These are phyloP conservation scores for Calidris pygmaea DNA, from an alignment of 2,113 vertebrate genomes.

Conservation along the genomic window DNA sequence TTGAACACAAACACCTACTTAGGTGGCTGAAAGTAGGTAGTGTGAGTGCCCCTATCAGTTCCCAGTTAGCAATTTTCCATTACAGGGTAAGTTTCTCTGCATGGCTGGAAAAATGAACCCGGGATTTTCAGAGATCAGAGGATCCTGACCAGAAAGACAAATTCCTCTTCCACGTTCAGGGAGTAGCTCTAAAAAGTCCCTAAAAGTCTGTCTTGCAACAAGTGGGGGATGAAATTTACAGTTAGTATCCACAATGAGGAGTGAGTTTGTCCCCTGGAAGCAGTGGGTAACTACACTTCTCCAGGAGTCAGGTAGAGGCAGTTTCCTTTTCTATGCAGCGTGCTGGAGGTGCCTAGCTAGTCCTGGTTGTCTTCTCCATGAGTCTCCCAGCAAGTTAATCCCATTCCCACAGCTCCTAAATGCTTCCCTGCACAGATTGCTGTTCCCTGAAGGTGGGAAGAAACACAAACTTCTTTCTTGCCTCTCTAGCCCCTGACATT, in stretches of 20 bases:
- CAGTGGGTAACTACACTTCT: not conserved
- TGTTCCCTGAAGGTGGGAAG: not conserved
- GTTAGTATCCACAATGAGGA: rapidly evolving
- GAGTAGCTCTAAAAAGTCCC: not conserved
- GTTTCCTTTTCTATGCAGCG: not conserved
- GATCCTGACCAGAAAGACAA: not conserved
- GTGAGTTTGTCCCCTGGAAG: not conserved
- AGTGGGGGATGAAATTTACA: not conserved
- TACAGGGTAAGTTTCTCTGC: not conserved
- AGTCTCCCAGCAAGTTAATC: not conserved
- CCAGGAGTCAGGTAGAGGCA: not conserved
- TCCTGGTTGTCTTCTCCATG: not conserved
- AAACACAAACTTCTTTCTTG: not conserved
- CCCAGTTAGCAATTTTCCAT: not conserved
- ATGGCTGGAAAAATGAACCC: not conserved
- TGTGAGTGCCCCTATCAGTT: not conserved
- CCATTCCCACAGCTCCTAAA: not conserved
- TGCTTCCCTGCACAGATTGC: not conserved
- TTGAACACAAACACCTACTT: not conserved
- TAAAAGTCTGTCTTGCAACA: not conserved
- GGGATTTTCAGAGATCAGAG: not conserved
- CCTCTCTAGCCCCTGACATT: not conserved
- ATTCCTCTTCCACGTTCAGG: not conserved
- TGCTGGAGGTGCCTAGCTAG: not conserved
- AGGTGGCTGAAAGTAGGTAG: not conserved